phyloP scores from a whole-genome alignment of 2,888 invertebrate species.

The Imbricaverruca yamaguchii region DNA sequence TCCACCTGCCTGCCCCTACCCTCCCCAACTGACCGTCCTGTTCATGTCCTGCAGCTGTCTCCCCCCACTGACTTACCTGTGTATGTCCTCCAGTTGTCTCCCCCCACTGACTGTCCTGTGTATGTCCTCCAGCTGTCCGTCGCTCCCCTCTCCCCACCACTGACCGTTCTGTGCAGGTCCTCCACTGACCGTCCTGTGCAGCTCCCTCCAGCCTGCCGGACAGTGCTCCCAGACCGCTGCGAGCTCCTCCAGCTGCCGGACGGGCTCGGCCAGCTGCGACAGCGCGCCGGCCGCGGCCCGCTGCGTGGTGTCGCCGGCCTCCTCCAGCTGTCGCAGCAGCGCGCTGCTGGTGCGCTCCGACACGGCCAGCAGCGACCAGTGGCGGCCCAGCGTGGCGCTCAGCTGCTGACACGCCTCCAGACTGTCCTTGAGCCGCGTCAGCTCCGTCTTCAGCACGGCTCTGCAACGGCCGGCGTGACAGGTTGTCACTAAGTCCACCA shows the following conservation, averaged over 20 bases:
- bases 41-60: too few relatives aligned
- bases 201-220: too few relatives aligned
- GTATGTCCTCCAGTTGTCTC: too few relatives aligned
- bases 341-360: conserved; percentile 9
- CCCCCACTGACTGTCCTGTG: too few relatives aligned
- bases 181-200: too few relatives aligned
- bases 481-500: neutral
- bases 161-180: neutral
- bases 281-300: neutral
- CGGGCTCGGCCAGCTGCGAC: neutral
- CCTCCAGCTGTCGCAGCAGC: conserved; percentile 18
- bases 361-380: conserved; percentile 21
- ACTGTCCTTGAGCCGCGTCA: conserved; percentile 17
- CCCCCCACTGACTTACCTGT: too few relatives aligned
- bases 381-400: conserved; percentile 12
- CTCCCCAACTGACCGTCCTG: too few relatives aligned
- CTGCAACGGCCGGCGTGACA: neutral
- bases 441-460: conserved; percentile 23
- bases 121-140: too few relatives aligned
- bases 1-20: too few relatives aligned
- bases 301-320: neutral
- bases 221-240: too few relatives aligned
- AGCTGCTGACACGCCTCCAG: conserved; percentile 22
- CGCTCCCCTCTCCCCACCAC: too few relatives aligned
- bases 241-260: neutral